Conservation (phyloP, 2,113 vertebrate genomes). For the Gymnorhina tibicen region DNA sequence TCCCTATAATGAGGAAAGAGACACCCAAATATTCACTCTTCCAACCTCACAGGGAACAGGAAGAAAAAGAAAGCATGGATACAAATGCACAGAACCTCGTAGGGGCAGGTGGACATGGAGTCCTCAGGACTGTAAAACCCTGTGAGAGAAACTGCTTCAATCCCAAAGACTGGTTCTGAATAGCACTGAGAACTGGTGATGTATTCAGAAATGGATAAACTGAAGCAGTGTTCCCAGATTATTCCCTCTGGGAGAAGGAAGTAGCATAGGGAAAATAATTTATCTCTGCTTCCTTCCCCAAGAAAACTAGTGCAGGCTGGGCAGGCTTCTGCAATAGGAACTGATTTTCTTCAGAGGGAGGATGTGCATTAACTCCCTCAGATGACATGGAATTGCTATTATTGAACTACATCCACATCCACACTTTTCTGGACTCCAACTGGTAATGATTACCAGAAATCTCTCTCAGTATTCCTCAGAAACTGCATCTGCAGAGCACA, state of each 20-base stretch:
- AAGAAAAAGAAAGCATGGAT: background rate
- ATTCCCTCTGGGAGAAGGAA: background rate
- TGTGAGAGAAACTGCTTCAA: background rate
- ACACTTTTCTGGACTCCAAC: background rate
- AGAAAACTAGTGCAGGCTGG: background rate
- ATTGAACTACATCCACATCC: background rate
- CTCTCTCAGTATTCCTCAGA: background rate
- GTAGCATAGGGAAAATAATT: background rate
- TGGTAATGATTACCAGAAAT: background rate
- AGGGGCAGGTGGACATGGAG: background rate
- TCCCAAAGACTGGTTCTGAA: background rate
- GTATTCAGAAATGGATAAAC: background rate
- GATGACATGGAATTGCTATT: background rate
- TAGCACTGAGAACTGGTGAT: background rate
- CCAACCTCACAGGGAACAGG: background rate
- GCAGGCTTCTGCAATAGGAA: background rate
- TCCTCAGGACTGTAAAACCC: background rate
- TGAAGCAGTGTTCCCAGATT: background rate
- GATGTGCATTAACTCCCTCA: background rate
- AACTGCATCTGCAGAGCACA: background rate
- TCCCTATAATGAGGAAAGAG: background rate
- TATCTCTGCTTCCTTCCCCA: background rate
- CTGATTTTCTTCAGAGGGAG: background rate
- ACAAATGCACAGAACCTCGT: accelerated
- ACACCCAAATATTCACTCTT: background rate